Evolutionary conservation across 2,888 invertebrate genomes (phyloP).

Genomic region (Drosophila eohydei): DNA sequence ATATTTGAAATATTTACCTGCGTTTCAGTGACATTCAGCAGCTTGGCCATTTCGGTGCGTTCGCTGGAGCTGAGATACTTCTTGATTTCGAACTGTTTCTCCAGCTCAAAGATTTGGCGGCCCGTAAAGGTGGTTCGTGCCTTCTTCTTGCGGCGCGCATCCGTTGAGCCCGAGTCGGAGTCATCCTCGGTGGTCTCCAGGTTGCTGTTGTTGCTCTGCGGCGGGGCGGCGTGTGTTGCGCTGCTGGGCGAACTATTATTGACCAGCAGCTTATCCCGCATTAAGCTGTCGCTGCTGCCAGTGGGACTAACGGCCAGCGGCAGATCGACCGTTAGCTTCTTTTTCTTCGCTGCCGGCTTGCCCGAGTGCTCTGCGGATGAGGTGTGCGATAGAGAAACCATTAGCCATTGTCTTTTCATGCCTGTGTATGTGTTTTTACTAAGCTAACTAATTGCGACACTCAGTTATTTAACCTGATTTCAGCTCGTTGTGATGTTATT

Average conservation of each 20-base stretch:
- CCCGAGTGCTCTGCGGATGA: slow-evolving; percentile 57
- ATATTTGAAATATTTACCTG: slow-evolving; percentile 89
- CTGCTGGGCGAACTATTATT: slow-evolving; percentile 57
- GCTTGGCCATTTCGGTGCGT: slow-evolving; percentile 96
- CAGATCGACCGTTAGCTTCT: slow-evolving; percentile 71
- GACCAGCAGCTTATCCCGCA: slow-evolving; percentile 74
- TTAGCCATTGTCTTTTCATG: slow-evolving; percentile 21
- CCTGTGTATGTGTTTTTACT: slow-evolving; percentile 15
- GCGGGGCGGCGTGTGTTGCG: slow-evolving; percentile 29
- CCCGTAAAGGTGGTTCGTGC: slow-evolving; percentile 98
- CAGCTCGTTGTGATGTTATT: slow-evolving; percentile 22
- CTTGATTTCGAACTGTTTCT: slow-evolving; percentile 97
- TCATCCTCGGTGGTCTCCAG: slow-evolving; percentile 86
- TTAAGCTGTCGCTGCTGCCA: slow-evolving; percentile 76
- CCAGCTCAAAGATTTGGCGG: slow-evolving; percentile 97
- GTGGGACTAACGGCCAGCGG: slow-evolving; percentile 80
- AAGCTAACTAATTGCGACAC: slow-evolving; percentile 32
- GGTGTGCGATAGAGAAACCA: slow-evolving; percentile 18
- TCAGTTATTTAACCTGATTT: slow-evolving; percentile 71
- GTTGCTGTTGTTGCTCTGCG: slow-evolving; percentile 44
- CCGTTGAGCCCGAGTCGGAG: slow-evolving; percentile 86
- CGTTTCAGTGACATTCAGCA: slow-evolving; percentile 97
- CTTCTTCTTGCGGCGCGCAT: slow-evolving; percentile 90
- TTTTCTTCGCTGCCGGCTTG: slow-evolving; percentile 81
- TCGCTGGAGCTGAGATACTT: slow-evolving; percentile 98